Base-by-base conservation (phyloP, 2,113 vertebrate species). In the Xerus inauris region DNA sequence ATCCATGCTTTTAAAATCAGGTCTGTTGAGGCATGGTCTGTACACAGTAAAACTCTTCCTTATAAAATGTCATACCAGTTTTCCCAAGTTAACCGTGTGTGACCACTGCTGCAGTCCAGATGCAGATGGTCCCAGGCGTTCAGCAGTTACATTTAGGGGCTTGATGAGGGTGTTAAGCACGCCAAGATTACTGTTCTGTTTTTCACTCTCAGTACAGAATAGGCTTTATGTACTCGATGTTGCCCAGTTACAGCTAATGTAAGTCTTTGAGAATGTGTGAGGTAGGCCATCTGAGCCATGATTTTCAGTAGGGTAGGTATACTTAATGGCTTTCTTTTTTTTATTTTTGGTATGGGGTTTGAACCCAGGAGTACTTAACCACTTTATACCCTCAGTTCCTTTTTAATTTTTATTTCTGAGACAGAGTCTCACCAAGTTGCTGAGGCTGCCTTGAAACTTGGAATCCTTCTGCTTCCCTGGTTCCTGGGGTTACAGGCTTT, bases 11-110 rank as follows among this genome's bases (percentile, higher is more conserved):
- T 90, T 89, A 57, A 87, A 88, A 19, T 94, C 51, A 45, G 4
- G 4, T 79, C 94, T 59, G 71, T 77, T 84, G 77, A 95, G 64
- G 16, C 59, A 40, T 88, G 88, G 54, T 96, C 91, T 94, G 30
- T 77, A 20, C n/a, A 42, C 40, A 76, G 26, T 94, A 40, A 89
- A 76, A 69, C 81, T 75, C n/a, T 64, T 35, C 14, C 38, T 54
- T 75, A 80, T 64, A 30, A 79, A 86, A 40, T 47, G 28, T 91
- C 17, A 10, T 75, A 20, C 11, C 24, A 30, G 26, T 59, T 69
- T 73, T 75, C 32, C 22, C 12, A 87, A 45, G 22, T 69, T 87
- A 24, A 1, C 32, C 35, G 30, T 30, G 1, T 17, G 2, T 81
- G 30, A 81, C 42, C 47, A 38, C 32, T 26, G 5, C 62, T 20